These are phyloP conservation scores for Hyles euphorbiae DNA, from an alignment of 1,140 invertebrate genomes.

Conservation along the genomic window DNA sequence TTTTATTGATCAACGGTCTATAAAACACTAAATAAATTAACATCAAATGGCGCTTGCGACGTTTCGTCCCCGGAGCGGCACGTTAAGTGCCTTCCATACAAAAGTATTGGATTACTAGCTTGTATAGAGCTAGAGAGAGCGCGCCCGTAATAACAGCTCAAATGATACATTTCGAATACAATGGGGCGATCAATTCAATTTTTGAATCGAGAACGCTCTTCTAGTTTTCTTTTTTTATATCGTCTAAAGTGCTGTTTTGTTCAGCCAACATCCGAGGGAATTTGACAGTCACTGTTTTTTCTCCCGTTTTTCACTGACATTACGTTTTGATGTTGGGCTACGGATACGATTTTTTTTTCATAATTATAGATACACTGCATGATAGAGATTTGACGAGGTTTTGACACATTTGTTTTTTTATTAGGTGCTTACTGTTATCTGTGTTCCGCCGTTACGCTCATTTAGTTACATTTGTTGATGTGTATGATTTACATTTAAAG, in stretches of 20 bases:
- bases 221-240: slow-evolving; percentile 66
- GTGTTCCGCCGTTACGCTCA: too few relatives aligned
- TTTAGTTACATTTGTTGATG: too few relatives aligned
- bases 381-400: too few relatives aligned
- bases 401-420: too few relatives aligned
- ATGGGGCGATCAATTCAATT: slow-evolving; percentile 75
- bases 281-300: slow-evolving; percentile 74
- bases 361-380: too few relatives aligned
- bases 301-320: slow-evolving; percentile 58
- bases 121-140: slow-evolving; percentile 68
- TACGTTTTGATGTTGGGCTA: slow-evolving; percentile 52
- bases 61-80: slow-evolving; percentile 44
- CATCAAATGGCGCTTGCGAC: slow-evolving; percentile 42
- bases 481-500: too few relatives aligned
- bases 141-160: slow-evolving; percentile 73
- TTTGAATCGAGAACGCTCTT: slow-evolving; percentile 74
- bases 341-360: slow-evolving; percentile 22
- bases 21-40: slow-evolving; percentile 58
- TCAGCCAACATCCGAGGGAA: slow-evolving; percentile 68
- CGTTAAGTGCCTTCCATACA: slow-evolving; percentile 73
- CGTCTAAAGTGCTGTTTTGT: slow-evolving; percentile 74
- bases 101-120: slow-evolving; percentile 74
- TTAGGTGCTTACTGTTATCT: too few relatives aligned
- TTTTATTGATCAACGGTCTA: slow-evolving; percentile 9
- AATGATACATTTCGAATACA: slow-evolving; percentile 76